Percentiles rank a stretch among this genome's conserved stretches.
These are phyloP conservation scores for Reticulitermes lucifugus DNA, from an alignment of 2,888 invertebrate species.

Conservation along the genomic window DNA sequence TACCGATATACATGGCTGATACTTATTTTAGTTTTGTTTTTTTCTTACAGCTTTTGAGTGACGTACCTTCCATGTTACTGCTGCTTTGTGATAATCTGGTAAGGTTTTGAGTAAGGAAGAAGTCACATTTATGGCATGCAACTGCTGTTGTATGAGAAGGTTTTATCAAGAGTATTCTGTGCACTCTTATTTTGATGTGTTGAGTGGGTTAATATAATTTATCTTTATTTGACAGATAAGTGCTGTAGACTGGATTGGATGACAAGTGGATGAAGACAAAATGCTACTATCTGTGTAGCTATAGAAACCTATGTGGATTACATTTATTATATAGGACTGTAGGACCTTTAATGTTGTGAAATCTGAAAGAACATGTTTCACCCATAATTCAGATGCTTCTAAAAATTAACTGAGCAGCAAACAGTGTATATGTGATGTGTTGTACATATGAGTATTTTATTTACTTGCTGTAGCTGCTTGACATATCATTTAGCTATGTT, in stretches of 20 bases:
- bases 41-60: constrained; percentile 53
- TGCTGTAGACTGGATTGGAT: background rate
- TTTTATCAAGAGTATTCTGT: too few species aligned
- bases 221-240: background rate
- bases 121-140: background rate
- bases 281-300: background rate
- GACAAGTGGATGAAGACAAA: background rate
- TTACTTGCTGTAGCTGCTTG: constrained; percentile 26
- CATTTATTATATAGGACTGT: background rate
- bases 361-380: constrained; percentile 1
- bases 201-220: background rate
- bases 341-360: background rate
- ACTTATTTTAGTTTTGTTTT: constrained; percentile 34
- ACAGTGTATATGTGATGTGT: background rate
- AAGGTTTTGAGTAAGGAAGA: constrained; percentile 5
- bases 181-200: too few species aligned
- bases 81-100: constrained; percentile 49
- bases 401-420: background rate
- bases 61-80: constrained; percentile 44
- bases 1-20: background rate
- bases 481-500: constrained; percentile 25
- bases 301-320: background rate
- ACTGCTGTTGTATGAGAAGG: background rate
- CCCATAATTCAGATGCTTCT: constrained; percentile 1
- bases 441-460: background rate